Evolutionary conservation across 2,797 vertebrate genomes (phyloP), one percentile per base, ranked within the genome.

Genomic region (Neoniphon sammara): DNA sequence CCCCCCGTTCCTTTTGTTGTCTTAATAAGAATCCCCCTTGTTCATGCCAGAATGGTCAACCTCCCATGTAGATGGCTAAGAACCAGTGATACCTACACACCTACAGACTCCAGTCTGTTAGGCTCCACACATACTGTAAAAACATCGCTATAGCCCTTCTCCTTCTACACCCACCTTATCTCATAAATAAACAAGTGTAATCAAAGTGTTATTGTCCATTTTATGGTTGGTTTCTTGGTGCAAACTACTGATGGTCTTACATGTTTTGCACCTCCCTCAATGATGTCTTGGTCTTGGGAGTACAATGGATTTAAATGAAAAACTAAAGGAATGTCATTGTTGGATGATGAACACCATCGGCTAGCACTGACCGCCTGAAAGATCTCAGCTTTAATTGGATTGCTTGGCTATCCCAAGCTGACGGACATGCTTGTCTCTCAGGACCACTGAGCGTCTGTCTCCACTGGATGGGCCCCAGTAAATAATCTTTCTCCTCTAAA

Each of bases 401-500:
- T 88, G 88, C 87, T 85, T 71, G 75, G 85, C 88, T 87, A 85
- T 86, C 81, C 73, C 79, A 54, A 78, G 86, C 89, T 88, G 89
- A 92, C 87, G 89, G 92, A 92, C 92, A 83, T 81, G 81, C 82
- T 66, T 58, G 87, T 94, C 93, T 94, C 92, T 83, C 75, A 88
- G 93, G 91, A 91, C 88, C 86, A 56, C 77, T 75, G 73, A 88
- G 91, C 82, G 87, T 88, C 91, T 91, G 83, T 88, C 90, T 91
- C 75, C 85, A 81, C 87, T 89, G 88, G 91, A 93, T 86, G 88
- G 85, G 91, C 90, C 92, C 88, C 91, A 89, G 91, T 92, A 93
- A 93, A 93, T 92, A 93, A 94, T 92, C 93, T 91, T 82, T 86
- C 85, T 82, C 87, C 77, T 70, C 88, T 91, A 92, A 94, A 91